phyloP scores from a whole-genome alignment of 2,113 vertebrate species.

The Crotalus viridis region DNA sequence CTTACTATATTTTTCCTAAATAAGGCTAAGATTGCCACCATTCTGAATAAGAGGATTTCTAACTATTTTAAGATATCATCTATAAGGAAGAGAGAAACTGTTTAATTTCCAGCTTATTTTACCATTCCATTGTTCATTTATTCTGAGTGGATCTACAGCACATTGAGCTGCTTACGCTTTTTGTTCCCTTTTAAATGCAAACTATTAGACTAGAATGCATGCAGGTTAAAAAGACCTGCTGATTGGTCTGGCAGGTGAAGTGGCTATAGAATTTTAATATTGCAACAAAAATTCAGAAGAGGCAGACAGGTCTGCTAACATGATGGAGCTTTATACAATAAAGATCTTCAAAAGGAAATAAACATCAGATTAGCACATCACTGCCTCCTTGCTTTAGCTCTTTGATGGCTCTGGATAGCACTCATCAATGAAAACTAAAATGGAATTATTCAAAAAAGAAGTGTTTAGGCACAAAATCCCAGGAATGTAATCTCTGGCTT shows the following conservation, averaged over 20 bases:
- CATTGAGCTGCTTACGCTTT: not conserved
- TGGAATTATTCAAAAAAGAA: conserved; percentile 65
- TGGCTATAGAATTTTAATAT: conserved; percentile 10
- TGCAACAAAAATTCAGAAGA: not conserved
- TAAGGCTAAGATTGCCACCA: accelerated
- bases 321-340: conserved; percentile 22
- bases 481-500: conserved; percentile 54
- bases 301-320: conserved; percentile 10
- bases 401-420: conserved; percentile 58
- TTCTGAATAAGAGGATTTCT: not conserved
- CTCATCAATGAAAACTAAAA: conserved; percentile 61
- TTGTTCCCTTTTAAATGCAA: not conserved
- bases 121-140: not conserved
- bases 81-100: not conserved
- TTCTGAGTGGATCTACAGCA: not conserved
- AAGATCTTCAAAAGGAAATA: conserved; percentile 65
- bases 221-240: not conserved
- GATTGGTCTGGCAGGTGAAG: not conserved
- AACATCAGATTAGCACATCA: conserved; percentile 67
- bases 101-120: not conserved
- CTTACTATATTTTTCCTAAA: not conserved
- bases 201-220: not conserved
- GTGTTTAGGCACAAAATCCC: conserved; percentile 59
- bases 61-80: not conserved
- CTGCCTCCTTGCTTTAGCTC: conserved; percentile 59